Base-by-base conservation (phyloP, 2,797 vertebrate species). In the Gymnothorax reevesii region DNA sequence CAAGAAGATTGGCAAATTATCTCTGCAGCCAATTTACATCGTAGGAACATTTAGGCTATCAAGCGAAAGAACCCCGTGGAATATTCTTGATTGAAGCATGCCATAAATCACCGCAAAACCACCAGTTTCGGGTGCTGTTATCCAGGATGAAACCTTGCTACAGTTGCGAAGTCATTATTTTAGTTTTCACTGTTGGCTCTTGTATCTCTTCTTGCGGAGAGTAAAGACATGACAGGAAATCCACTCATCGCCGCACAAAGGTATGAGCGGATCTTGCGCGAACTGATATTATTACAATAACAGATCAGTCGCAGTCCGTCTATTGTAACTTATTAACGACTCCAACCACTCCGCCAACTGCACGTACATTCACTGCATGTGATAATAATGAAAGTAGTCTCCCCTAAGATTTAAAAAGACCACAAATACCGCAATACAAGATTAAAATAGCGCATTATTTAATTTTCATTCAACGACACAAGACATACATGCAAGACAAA, bases 391-490 rank as follows among this genome's bases (percentile, higher is more conserved):
- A 80, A 54, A 55, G 15, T 22, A 54, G 1, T 17, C 77, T 55
- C 33, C 33, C 33, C 33, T 1, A 42, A 42, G 33, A 42, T 2
- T 17, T 55, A 80, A 52, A 80, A 55, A 55, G 20, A 25, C 22
- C 52, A 55, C 2, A 49, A n/a, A 22, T 7, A 80, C 77, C 52
- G 20, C 13, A 8, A 80, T 59, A 62, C 49, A 22, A 82, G 59
- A 22, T 82, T 52, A 86, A 66, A 87, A 52, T 20, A 73, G n/a
- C 57, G 42, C 42, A 49, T n/a, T 33, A 33, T 55, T 59, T 82
- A 49, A 73, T 69, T 82, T 42, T 82, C 57, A 71, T 22, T 80
- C 57, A 86, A 42, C 20, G 33, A 86, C 57, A n/a, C n/a, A 62
- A 64, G 27, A 27, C 59, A n/a, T 42, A 4, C 20, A 42, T 55